phyloP scores from a whole-genome alignment of 1,140 invertebrate species.

The Drosophila takahashii region DNA sequence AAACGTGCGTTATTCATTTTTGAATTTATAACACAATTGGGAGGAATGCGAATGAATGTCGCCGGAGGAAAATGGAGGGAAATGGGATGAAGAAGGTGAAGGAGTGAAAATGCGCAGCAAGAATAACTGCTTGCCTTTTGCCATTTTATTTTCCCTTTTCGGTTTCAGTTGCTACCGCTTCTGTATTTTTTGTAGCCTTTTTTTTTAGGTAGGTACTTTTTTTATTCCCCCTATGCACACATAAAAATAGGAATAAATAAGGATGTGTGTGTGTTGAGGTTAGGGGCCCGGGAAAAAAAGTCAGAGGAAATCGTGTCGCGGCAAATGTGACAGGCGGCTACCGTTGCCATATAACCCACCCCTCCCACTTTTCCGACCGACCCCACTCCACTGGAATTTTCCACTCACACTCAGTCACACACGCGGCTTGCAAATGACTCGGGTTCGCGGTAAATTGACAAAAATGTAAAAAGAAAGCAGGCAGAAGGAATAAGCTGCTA shows the following conservation, averaged over 20 bases:
- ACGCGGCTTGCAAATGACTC: conserved; percentile 57
- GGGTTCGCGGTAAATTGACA: conserved; percentile 68
- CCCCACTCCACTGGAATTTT: background rate
- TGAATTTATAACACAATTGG: conserved; percentile 83
- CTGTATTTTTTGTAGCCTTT: conserved; percentile 3
- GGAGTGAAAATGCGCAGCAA: conserved; percentile 61
- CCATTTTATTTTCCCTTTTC: conserved; percentile 21
- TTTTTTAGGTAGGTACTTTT: too few relatives aligned
- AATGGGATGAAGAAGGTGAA: conserved; percentile 18
- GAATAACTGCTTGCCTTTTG: conserved; percentile 54
- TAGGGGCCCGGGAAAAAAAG: conserved; percentile 21
- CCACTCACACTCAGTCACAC: conserved; percentile 6
- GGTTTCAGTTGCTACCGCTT: conserved; percentile 4
- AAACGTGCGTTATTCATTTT: conserved; percentile 83
- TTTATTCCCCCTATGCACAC: conserved; percentile 32
- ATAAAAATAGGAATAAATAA: conserved; percentile 80
- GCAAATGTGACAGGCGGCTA: conserved; percentile 69
- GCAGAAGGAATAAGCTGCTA: conserved; percentile 38
- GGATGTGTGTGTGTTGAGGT: conserved; percentile 29
- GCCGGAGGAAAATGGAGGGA: background rate
- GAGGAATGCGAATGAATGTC: conserved; percentile 66
- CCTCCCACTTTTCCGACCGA: background rate
- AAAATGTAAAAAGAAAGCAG: conserved; percentile 58
- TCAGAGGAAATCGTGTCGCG: conserved; percentile 74
- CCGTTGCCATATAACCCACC: conserved; percentile 18